These are phyloP conservation scores for Scaptomyza hsui DNA, from an alignment of 1,140 invertebrate species.

Conservation along the genomic window DNA sequence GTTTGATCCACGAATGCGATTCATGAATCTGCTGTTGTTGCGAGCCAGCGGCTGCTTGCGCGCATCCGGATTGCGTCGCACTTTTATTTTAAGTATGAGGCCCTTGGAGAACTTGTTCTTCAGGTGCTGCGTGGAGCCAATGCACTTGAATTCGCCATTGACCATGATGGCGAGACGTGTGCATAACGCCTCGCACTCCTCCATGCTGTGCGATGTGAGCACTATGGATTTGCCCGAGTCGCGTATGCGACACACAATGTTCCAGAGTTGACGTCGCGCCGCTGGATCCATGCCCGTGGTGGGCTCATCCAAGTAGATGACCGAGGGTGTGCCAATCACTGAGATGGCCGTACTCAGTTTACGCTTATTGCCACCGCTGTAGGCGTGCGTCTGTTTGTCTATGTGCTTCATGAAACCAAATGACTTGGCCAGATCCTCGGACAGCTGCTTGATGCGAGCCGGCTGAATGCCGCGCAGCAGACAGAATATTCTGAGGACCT, in stretches of 20 bases:
- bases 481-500: constrained; percentile 91
- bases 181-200: constrained; percentile 95
- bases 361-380: constrained; percentile 97
- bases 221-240: constrained; percentile 89
- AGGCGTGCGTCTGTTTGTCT: constrained; percentile 86
- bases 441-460: constrained; percentile 83
- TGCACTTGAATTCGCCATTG: constrained; percentile 90
- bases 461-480: constrained; percentile 89
- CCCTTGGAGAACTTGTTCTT: constrained; percentile 89
- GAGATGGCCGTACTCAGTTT: constrained; percentile 97
- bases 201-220: constrained; percentile 93
- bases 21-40: neutral
- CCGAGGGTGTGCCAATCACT: constrained; percentile 93
- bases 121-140: constrained; percentile 89
- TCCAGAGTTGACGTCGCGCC: constrained; percentile 91
- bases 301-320: constrained; percentile 95
- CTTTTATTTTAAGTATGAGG: constrained; percentile 85
- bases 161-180: constrained; percentile 95
- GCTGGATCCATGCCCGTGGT: constrained; percentile 94
- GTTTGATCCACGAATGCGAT: neutral
- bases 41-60: neutral
- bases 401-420: constrained; percentile 84
- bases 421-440: constrained; percentile 81
- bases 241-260: constrained; percentile 87
- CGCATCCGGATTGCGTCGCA: constrained; percentile 41